Conservation (phyloP, 2,888 invertebrate species). For the Pomacea canaliculata region DNA sequence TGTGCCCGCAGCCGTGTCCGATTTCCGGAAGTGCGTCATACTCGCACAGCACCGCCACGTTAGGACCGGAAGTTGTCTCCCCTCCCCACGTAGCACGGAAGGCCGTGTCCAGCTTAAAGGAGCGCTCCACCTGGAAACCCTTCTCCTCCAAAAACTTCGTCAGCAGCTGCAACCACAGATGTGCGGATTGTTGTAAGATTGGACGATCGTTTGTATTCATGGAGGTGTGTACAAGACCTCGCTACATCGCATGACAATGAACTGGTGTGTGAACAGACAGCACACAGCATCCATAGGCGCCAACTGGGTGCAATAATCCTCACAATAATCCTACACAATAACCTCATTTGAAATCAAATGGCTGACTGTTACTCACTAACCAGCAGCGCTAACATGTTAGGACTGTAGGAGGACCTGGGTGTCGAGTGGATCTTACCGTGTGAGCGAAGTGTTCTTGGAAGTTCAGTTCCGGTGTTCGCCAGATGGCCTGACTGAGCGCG, state of each 20-base stretch:
- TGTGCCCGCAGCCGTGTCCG: constrained; percentile 69
- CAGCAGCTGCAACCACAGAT: constrained; percentile 36
- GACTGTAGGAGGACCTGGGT: no score
- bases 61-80: constrained; percentile 38
- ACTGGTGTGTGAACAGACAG: no score
- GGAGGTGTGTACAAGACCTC: no score
- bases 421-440: not conserved
- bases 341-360: no score
- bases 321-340: no score
- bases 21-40: constrained; percentile 68
- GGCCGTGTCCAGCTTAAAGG: constrained; percentile 51
- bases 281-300: no score
- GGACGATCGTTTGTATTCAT: no score
- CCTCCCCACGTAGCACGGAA: constrained; percentile 46
- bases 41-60: constrained; percentile 65
- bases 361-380: no score
- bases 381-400: no score
- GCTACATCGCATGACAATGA: no score
- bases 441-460: constrained; percentile 54
- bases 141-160: constrained; percentile 49
- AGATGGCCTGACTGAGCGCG: constrained; percentile 56
- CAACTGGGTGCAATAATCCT: no score
- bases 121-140: constrained; percentile 57
- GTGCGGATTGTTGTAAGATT: not conserved
- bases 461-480: constrained; percentile 63